Conservation (phyloP, 2,797 vertebrate species). For the Botia kubotai region DNA sequence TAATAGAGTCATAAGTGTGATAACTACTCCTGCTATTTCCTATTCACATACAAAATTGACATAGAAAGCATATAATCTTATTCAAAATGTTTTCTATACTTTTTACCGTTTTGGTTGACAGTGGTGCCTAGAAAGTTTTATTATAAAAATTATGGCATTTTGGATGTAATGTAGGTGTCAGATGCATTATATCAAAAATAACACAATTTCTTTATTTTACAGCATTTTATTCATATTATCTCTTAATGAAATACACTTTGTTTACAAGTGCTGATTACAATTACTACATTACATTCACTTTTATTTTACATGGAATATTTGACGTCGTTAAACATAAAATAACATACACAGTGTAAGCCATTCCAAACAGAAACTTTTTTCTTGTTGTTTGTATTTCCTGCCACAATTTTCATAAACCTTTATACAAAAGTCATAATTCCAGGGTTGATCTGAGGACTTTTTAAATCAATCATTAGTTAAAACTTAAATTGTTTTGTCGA, state of each 20-base stretch:
- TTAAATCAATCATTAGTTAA: too few relatives aligned
- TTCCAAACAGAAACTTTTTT: slow-evolving; percentile 3
- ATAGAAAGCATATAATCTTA: too few relatives aligned
- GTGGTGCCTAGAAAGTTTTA: too few relatives aligned
- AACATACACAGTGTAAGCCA: slow-evolving; percentile 67
- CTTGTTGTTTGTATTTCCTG: slow-evolving; percentile 51
- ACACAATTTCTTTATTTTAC: slow-evolving; percentile 50
- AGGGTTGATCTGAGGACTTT: too few relatives aligned
- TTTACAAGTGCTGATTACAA: slow-evolving; percentile 86
- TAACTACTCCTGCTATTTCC: too few relatives aligned
- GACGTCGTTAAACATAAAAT: slow-evolving; percentile 61
- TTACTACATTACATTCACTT: slow-evolving; percentile 84
- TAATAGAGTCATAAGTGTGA: too few relatives aligned
- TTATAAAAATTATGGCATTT: too few relatives aligned
- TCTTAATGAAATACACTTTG: slow-evolving; percentile 83
- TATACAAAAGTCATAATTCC: too few relatives aligned
- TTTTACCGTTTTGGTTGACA: too few relatives aligned
- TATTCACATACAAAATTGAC: too few relatives aligned
- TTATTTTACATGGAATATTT: slow-evolving; percentile 79
- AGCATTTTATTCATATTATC: slow-evolving; percentile 79
- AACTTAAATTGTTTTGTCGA: slow-evolving; percentile 1
- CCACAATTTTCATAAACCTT: slow-evolving; percentile 57
- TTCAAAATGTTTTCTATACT: too few relatives aligned
- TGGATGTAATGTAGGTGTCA: too few relatives aligned
- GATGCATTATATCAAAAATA: slow-evolving; percentile 2